These are phyloP conservation scores for Portevinia maculata DNA, from an alignment of 2,888 invertebrate species.

Conservation along the genomic window DNA sequence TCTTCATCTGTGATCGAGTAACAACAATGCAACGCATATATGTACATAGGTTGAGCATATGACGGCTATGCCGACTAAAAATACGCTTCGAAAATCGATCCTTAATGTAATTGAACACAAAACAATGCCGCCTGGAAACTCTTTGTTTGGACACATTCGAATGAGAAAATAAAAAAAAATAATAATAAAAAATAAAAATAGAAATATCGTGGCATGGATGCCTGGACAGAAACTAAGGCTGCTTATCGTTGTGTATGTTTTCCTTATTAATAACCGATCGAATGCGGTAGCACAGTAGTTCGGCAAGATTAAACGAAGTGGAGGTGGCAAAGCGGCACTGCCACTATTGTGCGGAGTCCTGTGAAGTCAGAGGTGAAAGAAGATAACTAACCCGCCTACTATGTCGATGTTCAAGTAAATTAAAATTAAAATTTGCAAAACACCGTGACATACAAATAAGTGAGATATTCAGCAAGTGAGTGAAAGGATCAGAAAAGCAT, in stretches of 20 bases:
- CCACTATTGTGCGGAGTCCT: slow-evolving; percentile 49
- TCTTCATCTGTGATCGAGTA: slow-evolving; percentile 73
- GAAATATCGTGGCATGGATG: slow-evolving; percentile 38
- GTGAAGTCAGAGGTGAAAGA: slow-evolving; percentile 77
- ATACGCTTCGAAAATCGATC: slow-evolving; percentile 59
- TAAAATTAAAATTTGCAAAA: slow-evolving; percentile 79
- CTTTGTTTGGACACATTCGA: slow-evolving; percentile 74
- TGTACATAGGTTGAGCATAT: slow-evolving; percentile 8
- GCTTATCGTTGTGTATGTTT: slow-evolving; percentile 52
- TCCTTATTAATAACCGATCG: slow-evolving; percentile 71
- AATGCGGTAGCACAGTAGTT: slow-evolving; percentile 76
- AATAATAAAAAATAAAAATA: slow-evolving; percentile 47
- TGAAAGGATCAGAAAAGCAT: slow-evolving; percentile 53
- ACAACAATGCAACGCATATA: slow-evolving; percentile 39
- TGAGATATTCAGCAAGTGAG: slow-evolving; percentile 67
- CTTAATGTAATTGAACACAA: slow-evolving; percentile 73
- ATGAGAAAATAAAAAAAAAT: slow-evolving; percentile 58
- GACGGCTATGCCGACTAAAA: slow-evolving; percentile 18
- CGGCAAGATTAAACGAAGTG: slow-evolving; percentile 79
- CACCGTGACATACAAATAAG: slow-evolving; percentile 75
- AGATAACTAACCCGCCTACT: slow-evolving; percentile 78
- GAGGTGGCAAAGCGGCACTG: slow-evolving; percentile 72
- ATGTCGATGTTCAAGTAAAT: slow-evolving; percentile 76
- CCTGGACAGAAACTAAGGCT: slow-evolving; percentile 49
- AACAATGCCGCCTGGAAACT: slow-evolving; percentile 68